These are phyloP conservation scores for Ara ararauna DNA, from an alignment of 2,797 vertebrate genomes.

Conservation along the genomic window DNA sequence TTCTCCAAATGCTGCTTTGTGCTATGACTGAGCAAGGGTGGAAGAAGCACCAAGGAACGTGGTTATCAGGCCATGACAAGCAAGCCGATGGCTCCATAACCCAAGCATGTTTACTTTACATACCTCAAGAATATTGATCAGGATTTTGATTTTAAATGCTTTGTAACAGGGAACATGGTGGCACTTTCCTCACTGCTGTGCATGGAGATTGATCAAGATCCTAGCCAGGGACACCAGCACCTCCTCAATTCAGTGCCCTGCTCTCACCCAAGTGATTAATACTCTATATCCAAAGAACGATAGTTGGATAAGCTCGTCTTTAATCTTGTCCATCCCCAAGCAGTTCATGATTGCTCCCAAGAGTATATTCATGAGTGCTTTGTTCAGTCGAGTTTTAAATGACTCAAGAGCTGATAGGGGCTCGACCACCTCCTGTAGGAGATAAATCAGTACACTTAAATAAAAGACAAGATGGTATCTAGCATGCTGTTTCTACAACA, in stretches of 20 bases:
- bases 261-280: background rate
- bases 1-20: background rate
- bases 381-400: conserved; percentile 70
- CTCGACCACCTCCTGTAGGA: conserved; percentile 50
- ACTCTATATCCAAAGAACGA: background rate
- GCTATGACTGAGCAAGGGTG: background rate
- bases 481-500: conserved; percentile 54
- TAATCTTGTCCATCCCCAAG: conserved; percentile 69
- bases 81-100: background rate
- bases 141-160: background rate
- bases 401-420: conserved; percentile 62
- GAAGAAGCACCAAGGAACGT: accelerated
- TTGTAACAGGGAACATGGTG: accelerated
- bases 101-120: accelerated
- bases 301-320: conserved; percentile 41
- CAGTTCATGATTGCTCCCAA: conserved; percentile 60
- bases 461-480: conserved; percentile 74
- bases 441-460: conserved; percentile 71
- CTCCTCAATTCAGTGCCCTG: background rate
- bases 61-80: background rate
- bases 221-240: background rate
- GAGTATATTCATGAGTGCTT: conserved; percentile 65
- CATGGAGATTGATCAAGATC: accelerated
- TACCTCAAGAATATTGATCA: background rate
- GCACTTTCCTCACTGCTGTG: background rate